These are phyloP conservation scores for Andrena minutula DNA, from an alignment of 2,888 invertebrate species.

Conservation along the genomic window DNA sequence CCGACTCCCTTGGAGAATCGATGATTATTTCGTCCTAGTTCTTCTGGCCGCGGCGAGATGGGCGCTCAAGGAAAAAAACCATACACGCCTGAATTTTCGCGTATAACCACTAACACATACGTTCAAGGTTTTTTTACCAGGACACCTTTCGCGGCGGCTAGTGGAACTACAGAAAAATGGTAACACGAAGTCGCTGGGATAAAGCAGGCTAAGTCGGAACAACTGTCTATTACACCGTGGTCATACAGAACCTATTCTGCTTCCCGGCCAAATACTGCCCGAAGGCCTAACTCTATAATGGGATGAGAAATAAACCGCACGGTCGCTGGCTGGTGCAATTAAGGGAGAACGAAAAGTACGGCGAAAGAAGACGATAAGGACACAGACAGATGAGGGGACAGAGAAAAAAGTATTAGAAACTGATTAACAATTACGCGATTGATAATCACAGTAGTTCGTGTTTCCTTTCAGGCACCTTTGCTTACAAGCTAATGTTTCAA, in stretches of 20 bases:
- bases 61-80: no score
- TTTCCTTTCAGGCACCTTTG: constrained; percentile 81
- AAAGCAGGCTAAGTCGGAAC: no score
- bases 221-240: constrained; percentile 8
- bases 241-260: neutral
- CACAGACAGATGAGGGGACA: constrained; percentile 48
- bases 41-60: no score
- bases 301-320: constrained; percentile 71
- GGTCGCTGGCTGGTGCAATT: constrained; percentile 44
- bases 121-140: no score
- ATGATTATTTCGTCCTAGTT: no score
- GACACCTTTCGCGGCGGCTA: no score
- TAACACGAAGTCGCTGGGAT: no score
- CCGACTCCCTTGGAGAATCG: no score
- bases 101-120: no score
- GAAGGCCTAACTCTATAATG: constrained; percentile 67
- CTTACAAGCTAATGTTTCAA: constrained; percentile 80
- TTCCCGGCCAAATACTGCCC: constrained; percentile 37
- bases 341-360: constrained; percentile 5
- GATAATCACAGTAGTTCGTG: constrained; percentile 82
- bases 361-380: constrained; percentile 31
- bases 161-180: no score
- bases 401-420: constrained; percentile 69
- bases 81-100: no score
- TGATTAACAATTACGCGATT: constrained; percentile 81